phyloP scores from a whole-genome alignment of 1,140 invertebrate genomes.

The Drosophila littoralis region DNA sequence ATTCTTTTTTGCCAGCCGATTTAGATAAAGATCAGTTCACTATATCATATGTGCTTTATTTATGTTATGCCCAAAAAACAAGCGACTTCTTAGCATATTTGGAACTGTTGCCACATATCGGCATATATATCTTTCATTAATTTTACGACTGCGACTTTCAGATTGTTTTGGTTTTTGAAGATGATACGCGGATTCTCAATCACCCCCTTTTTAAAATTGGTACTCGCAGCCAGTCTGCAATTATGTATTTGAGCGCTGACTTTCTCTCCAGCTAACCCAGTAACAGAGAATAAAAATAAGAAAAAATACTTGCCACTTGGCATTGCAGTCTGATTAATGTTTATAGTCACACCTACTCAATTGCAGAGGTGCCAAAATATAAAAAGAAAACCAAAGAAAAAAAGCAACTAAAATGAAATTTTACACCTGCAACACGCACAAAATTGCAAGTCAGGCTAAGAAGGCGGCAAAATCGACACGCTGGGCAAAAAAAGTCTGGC shows the following conservation, averaged over 20 bases:
- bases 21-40: neutral
- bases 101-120: conserved; percentile 9
- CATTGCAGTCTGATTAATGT: conserved; percentile 68
- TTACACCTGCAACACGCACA: conserved; percentile 73
- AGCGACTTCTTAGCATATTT: neutral
- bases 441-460: conserved; percentile 70
- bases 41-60: conserved; percentile 2
- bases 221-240: conserved; percentile 30
- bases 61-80: neutral
- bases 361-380: conserved; percentile 39
- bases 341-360: conserved; percentile 72
- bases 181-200: conserved; percentile 29
- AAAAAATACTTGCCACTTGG: conserved; percentile 19
- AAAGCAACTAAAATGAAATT: conserved; percentile 43
- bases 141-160: conserved; percentile 7
- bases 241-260: conserved; percentile 39
- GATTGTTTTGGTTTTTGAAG: conserved; percentile 21
- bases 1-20: neutral
- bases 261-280: conserved; percentile 60
- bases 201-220: conserved; percentile 34
- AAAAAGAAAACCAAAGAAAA: conserved; percentile 4
- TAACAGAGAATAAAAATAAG: conserved; percentile 21
- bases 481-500: conserved; percentile 1
- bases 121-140: conserved; percentile 33
- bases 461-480: conserved; percentile 29